Evolutionary conservation across 2,113 vertebrate species (phyloP), one percentile per base, ranked within the genome.

Genomic region (Pseudorhombus dupliciocellatus): DNA sequence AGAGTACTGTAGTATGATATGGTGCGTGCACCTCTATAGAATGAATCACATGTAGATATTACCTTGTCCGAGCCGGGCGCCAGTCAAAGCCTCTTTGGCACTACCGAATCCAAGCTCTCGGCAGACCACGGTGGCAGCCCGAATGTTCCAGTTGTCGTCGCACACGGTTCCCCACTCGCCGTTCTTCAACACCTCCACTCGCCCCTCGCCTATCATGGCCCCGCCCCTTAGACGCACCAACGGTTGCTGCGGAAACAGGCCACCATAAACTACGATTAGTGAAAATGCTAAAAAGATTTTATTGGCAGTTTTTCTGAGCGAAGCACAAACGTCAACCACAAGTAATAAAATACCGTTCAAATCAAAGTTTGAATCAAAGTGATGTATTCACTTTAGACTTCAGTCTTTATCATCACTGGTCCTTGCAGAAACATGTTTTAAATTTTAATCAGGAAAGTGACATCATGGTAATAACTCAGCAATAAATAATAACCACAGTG

Each of bases 131-230:
- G 95, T 97, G 86, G 97, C 97, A 0, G 96, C 89, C 74, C 81
- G 87, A 59, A 96, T 90, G 87, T 94, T 93, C 97, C 97, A 99
- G 81, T 92, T 94, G 75, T 98, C 96, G 0, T 98, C 96, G 0
- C 97, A 99, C 25, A 99, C 84, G 0, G 97, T 97, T 0, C 97
- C 97, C 97, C 97, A 98, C 44, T 95, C 94, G 0, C 97, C 96
- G 0, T 96, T 97, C 79, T 94, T 97, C 89, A 99, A 91, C 84
- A 98, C 96, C 85, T 98, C 97, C 59, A 98, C 96, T 0, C 97
- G 93, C 0, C 97, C 97, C 73, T 98, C 97, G 0, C 97, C 97
- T 0, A 94, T 86, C 80, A 94, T 95, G 44, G 96, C 95, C 0
- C 97, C 97, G 0, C 97, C 97, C 77, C 93, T 93, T 59, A 99